These are phyloP conservation scores for Squalus acanthias DNA, from an alignment of 2,797 vertebrate genomes.

Conservation along the genomic window DNA sequence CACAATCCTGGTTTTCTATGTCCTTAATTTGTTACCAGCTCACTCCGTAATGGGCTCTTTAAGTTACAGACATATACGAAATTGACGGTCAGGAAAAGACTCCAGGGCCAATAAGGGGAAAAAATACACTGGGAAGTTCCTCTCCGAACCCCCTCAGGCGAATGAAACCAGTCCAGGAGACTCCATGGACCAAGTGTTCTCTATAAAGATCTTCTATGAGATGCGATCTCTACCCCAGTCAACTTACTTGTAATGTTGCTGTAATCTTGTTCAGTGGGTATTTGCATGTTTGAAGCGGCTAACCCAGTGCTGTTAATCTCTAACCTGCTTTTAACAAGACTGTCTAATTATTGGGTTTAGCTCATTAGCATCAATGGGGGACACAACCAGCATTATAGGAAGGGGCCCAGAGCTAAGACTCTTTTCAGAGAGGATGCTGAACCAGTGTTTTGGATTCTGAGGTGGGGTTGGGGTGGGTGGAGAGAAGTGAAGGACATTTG, in stretches of 20 bases:
- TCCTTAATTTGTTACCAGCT: not conserved
- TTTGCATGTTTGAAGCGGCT: not conserved
- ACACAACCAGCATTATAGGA: not conserved
- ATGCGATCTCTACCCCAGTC: not conserved
- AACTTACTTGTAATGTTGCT: not conserved
- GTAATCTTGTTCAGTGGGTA: not conserved
- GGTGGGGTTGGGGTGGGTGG: not conserved
- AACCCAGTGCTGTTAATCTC: not conserved
- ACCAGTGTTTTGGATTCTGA: not conserved
- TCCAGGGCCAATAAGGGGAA: not conserved
- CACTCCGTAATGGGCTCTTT: not conserved
- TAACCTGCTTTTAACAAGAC: slow-evolving; percentile 18
- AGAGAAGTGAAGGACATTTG: not conserved
- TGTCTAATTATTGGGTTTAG: slow-evolving; percentile 1
- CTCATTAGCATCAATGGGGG: not conserved
- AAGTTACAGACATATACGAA: not conserved
- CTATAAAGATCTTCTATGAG: not conserved
- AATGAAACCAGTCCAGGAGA: not conserved
- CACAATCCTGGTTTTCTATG: not conserved
- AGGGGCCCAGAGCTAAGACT: not conserved
- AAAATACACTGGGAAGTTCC: not conserved
- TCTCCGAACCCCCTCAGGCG: not conserved
- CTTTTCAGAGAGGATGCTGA: not conserved
- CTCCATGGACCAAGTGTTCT: not conserved
- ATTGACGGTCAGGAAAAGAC: not conserved